Conservation (phyloP, 2,797 vertebrate species). For the Platalea minor region DNA sequence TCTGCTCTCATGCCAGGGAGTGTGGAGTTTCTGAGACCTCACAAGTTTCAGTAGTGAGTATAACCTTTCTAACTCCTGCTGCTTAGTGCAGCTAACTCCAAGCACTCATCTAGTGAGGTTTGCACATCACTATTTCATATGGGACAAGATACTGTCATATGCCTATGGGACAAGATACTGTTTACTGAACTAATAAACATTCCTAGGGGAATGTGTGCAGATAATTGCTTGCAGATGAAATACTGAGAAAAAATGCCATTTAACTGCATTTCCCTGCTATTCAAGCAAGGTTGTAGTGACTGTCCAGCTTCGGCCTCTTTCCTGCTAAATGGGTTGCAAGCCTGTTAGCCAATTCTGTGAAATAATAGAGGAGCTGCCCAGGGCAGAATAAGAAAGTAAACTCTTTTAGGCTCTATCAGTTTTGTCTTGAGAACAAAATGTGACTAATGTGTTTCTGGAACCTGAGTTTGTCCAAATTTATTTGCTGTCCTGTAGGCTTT, state of each 20-base stretch:
- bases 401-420: not conserved
- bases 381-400: not conserved
- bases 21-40: slow-evolving; percentile 14
- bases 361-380: not conserved
- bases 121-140: not conserved
- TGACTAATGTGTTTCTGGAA: not conserved
- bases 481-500: not conserved
- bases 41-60: not conserved
- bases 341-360: not conserved
- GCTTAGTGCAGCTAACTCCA: not conserved
- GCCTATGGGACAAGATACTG: not conserved
- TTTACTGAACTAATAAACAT: not conserved
- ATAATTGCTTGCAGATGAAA: not conserved
- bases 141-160: not conserved
- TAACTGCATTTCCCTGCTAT: not conserved
- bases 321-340: not conserved
- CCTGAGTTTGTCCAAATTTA: not conserved
- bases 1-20: not conserved
- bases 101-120: not conserved
- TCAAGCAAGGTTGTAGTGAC: not conserved
- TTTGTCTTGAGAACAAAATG: slow-evolving; percentile 4
- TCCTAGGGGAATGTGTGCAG: not conserved
- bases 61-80: not conserved
- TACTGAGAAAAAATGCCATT: not conserved
- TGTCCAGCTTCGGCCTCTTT: not conserved